phyloP scores from a whole-genome alignment of 2,113 vertebrate species.

The Clinocottus analis region DNA sequence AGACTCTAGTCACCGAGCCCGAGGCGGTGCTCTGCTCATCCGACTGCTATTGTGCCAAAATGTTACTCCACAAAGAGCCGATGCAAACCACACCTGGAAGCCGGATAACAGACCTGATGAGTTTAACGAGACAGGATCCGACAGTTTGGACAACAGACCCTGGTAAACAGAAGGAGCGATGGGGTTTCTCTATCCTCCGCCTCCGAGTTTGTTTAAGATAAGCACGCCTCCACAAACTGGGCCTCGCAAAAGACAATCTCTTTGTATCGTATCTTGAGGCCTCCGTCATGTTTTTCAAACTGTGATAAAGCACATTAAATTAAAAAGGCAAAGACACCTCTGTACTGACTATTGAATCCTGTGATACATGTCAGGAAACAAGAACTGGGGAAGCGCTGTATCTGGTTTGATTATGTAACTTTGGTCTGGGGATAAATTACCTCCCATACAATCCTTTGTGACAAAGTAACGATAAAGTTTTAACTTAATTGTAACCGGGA shows the following conservation, averaged over 20 bases:
- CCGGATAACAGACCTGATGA: conserved; percentile 52
- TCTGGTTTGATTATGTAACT: not conserved
- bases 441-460: not conserved
- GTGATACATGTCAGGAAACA: not conserved
- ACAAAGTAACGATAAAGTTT: not conserved
- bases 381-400: not conserved
- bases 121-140: conserved; percentile 40
- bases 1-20: conserved; percentile 27
- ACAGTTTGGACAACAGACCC: conserved; percentile 55
- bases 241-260: conserved; percentile 37
- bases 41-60: conserved; percentile 59
- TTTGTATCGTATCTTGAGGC: conserved; percentile 29
- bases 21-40: conserved; percentile 41
- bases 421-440: not conserved
- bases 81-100: conserved; percentile 62
- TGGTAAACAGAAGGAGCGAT: conserved; percentile 50
- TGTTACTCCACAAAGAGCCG: conserved; percentile 40
- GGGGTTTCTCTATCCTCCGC: conserved; percentile 54
- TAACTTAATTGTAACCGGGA: not conserved
- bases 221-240: conserved; percentile 16
- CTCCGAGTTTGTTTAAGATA: conserved; percentile 68
- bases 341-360: not conserved
- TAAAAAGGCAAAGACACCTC: not conserved
- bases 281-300: conserved; percentile 19
- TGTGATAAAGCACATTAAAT: conserved; percentile 1